phyloP scores from a whole-genome alignment of 2,888 invertebrate genomes.

The Lomographa bimaculata region DNA sequence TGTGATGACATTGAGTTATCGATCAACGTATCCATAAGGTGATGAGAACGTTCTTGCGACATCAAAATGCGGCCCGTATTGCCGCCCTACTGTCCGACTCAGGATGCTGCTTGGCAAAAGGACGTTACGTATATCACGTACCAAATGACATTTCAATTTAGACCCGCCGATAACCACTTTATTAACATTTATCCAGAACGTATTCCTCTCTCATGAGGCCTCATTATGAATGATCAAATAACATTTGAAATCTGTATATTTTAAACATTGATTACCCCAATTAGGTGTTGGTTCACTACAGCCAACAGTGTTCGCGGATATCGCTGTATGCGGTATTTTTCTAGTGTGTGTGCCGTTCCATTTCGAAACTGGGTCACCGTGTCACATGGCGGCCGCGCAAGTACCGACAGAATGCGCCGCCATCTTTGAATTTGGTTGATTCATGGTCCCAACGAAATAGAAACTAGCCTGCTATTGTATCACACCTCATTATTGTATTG shows the following conservation, averaged over 20 bases:
- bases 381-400: conserved; percentile 76
- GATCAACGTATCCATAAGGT: conserved; percentile 27
- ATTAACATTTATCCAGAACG: conserved; percentile 6
- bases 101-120: conserved; percentile 41
- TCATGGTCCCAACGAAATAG: conserved; percentile 52
- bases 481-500: conserved; percentile 11
- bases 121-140: conserved; percentile 22
- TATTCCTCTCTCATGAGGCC: conserved; percentile 11
- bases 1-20: conserved; percentile 23
- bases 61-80: conserved; percentile 57
- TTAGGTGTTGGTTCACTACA: conserved; percentile 51
- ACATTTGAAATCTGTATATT: conserved; percentile 27
- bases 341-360: conserved; percentile 77
- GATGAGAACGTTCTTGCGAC: conserved; percentile 45
- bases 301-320: conserved; percentile 45
- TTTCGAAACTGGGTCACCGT: conserved; percentile 81
- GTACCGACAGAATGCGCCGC: conserved; percentile 68
- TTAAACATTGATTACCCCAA: conserved; percentile 47
- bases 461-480: conserved; percentile 23
- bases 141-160: conserved; percentile 6
- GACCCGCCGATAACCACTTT: background rate
- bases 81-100: conserved; percentile 54
- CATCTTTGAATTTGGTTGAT: conserved; percentile 76
- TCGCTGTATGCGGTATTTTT: conserved; percentile 59
- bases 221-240: conserved; percentile 16